phyloP scores from a whole-genome alignment of 2,888 invertebrate species.

The Dione vanillae region DNA sequence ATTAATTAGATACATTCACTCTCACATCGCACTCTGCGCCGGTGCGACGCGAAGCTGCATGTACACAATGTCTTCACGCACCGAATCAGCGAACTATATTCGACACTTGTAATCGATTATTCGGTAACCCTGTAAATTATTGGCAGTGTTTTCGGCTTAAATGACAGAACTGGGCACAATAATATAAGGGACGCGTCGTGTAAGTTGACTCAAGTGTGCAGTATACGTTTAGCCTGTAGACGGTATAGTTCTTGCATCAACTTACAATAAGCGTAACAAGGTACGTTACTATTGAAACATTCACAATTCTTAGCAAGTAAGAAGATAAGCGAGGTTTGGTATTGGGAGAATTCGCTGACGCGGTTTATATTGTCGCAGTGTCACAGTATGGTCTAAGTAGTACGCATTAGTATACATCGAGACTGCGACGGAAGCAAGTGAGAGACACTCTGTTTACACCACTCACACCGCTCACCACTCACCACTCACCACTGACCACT shows the following conservation, averaged over 20 bases:
- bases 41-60: constrained; percentile 73
- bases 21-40: constrained; percentile 59
- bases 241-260: background rate
- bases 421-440: constrained; percentile 68
- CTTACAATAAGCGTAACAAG: background rate
- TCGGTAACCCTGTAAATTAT: constrained; percentile 37
- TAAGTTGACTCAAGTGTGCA: background rate
- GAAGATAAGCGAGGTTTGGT: background rate
- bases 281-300: background rate
- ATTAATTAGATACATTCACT: constrained; percentile 67
- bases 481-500: constrained; percentile 47
- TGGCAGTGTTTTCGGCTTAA: constrained; percentile 36
- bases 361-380: constrained; percentile 30
- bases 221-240: background rate
- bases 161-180: background rate
- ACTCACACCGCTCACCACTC: constrained; percentile 60
- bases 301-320: background rate
- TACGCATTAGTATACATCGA: constrained; percentile 51
- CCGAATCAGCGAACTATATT: constrained; percentile 56
- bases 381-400: background rate
- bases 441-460: constrained; percentile 59
- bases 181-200: background rate
- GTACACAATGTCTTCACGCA: constrained; percentile 56
- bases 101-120: constrained; percentile 27
- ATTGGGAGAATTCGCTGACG: constrained; percentile 42